These are phyloP conservation scores for Lymantria monacha DNA, from an alignment of 2,888 invertebrate species.

Conservation along the genomic window DNA sequence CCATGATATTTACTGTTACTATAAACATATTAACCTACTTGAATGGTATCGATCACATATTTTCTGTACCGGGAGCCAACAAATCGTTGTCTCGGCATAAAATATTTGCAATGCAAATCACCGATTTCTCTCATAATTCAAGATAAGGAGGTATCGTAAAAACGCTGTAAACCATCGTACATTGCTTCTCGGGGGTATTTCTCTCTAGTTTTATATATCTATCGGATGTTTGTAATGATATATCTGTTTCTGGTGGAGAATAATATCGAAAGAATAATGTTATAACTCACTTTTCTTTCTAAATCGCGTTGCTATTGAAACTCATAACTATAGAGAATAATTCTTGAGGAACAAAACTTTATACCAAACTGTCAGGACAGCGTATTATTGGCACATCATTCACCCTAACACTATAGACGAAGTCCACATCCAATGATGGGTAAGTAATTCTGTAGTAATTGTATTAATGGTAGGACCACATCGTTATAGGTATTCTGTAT, in stretches of 20 bases:
- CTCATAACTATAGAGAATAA: too few relatives aligned
- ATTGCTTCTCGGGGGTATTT: slow-evolving; percentile 24
- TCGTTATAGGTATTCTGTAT: too few relatives aligned
- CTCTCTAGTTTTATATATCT: slow-evolving; percentile 34
- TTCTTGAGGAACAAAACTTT: too few relatives aligned
- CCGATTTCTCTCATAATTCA: slow-evolving; percentile 46
- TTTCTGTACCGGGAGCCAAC: slow-evolving; percentile 26
- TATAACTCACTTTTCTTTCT: too few relatives aligned
- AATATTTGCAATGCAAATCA: slow-evolving; percentile 51
- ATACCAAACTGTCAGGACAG: too few relatives aligned
- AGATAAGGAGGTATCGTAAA: slow-evolving; percentile 50
- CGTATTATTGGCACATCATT: too few relatives aligned
- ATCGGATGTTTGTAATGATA: slow-evolving; percentile 27
- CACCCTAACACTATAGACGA: too few relatives aligned
- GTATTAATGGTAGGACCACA: too few relatives aligned
- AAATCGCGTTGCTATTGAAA: too few relatives aligned
- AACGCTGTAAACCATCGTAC: slow-evolving; percentile 40
- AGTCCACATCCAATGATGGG: too few relatives aligned
- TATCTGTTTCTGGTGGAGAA: slow-evolving; percentile 18
- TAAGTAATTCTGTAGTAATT: too few relatives aligned
- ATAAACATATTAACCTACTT: slow-evolving; percentile 17
- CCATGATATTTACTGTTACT: slow-evolving; percentile 2
- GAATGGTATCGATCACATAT: slow-evolving; percentile 27
- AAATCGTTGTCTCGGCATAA: slow-evolving; percentile 42
- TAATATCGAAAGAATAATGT: too few relatives aligned